Evolutionary conservation across 1,140 invertebrate species (phyloP), one percentile per base, ranked within the genome.

Genomic region (Apis laboriosa): DNA sequence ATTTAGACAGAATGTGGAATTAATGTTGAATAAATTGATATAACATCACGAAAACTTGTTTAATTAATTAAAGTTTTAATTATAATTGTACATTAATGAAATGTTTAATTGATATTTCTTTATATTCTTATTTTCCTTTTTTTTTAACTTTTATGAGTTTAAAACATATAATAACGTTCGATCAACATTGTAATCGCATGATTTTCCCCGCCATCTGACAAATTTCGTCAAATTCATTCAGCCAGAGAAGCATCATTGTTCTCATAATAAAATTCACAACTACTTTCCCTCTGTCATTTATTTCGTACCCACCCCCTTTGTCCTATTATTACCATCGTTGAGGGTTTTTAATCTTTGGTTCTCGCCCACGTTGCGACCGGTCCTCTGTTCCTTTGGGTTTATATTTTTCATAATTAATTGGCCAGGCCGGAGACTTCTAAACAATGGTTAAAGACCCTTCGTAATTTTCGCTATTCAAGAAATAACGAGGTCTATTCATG

Each of bases 181-280:
- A 78, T 66, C 61, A 66, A 77, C 13, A 60, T 60, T 11, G 21
- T n/a, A 55, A 77, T 51, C 75, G 19, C 21, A 34, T 9, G 28
- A 13, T 13, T n/a, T 24, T 56, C 13, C 21, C 3, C 9, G 4
- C 2, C 43, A 43, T 15, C 13, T 74, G 66, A 83, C 76, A 71
- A 78, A 63, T 83, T 78, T 71, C 78, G 55, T 76, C 79, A n/a
- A 60, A 79, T 73, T 72, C 83, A 43, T 75, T 60, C 78, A n/a
- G 11, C 56, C 43, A 13, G 12, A 43, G 53, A 66, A 72, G 53
- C 43, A 71, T 24, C 68, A 79, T 84, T 84, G 77, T 79, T 66
- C 77, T n/a, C 56, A 19, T 84, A 79, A 84, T 84, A 55, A 84
- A 84, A 84, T 84, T 84, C 82, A 84, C 68, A 55, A 79, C 70